Evolutionary conservation across 2,888 invertebrate species (phyloP), one percentile per base, ranked within the genome.

Genomic region (Coecobrya sp.): DNA sequence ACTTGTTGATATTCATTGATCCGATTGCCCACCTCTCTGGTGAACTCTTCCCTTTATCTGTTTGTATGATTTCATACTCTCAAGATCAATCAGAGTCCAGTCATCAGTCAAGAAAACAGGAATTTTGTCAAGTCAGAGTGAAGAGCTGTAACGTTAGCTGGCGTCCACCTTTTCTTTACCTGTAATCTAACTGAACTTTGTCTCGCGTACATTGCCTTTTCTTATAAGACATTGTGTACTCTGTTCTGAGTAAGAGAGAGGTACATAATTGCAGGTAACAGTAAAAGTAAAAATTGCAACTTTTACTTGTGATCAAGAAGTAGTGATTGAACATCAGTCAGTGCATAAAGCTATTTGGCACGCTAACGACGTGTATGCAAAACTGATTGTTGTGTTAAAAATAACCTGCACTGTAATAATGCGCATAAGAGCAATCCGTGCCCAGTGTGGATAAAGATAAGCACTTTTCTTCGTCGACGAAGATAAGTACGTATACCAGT

Each of bases 51-150:
- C n/a, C 89, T 22, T 22, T 52, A 30, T 30, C 5, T 79, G 1
- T 45, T 13, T 52, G 79, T 79, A 52, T 79, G 30, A 81, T 76
- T 19, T 22, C 52, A 30, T 36, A 30, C 30, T 55, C 11, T 81
- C 79, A 55, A 79, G 81, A 91, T 91, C 86, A 91, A 91, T 91
- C 91, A 91, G 65, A 91, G 91, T 91, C 91, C 91, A 91, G 91
- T 90, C 90, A n/a, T 85, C 62, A 90, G 62, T 86, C 68, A 85
- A 86, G 82, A 93, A 89, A 82, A 91, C 92, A 89, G 93, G 91
- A 81, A 86, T 86, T 90, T 93, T 91, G 89, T 93, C 86, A 93
- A 85, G n/a, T n/a, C n/a, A n/a, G n/a, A n/a, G 68, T 59, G 22
- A 30, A 84, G 42, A 52, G 45, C 52, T 84, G n/a, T 22, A 36